phyloP scores from a whole-genome alignment of 2,113 vertebrate species.

The Pyxicephalus adspersus region DNA sequence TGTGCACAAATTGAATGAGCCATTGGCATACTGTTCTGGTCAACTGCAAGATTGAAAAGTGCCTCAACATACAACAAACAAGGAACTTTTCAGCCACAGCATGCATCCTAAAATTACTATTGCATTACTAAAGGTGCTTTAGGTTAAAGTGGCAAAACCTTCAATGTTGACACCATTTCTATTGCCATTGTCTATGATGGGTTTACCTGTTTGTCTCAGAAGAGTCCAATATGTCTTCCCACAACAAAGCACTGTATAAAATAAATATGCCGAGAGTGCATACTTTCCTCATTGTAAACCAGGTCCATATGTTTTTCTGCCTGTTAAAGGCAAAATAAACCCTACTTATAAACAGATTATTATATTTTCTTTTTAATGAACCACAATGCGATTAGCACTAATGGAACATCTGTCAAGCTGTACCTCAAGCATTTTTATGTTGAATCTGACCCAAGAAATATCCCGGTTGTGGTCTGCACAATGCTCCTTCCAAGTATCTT shows the following conservation, averaged over 20 bases:
- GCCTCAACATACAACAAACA: too few relatives aligned
- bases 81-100: too few relatives aligned
- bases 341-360: slow-evolving; percentile 40
- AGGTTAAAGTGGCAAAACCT: background rate
- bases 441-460: background rate
- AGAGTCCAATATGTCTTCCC: background rate
- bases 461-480: slow-evolving; percentile 10
- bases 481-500: background rate
- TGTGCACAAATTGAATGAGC: too few relatives aligned
- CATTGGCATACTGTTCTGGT: too few relatives aligned
- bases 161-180: background rate
- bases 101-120: too few relatives aligned
- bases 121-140: too few relatives aligned
- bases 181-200: background rate
- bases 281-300: background rate
- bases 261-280: slow-evolving; percentile 16
- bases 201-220: too few relatives aligned
- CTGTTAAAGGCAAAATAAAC: slow-evolving; percentile 16
- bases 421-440: background rate
- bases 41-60: too few relatives aligned
- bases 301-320: slow-evolving; percentile 20
- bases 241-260: background rate
- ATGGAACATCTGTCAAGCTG: background rate
- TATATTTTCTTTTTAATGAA: slow-evolving; percentile 29
- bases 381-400: slow-evolving; percentile 29